Evolutionary conservation across 1,140 invertebrate species (phyloP), one percentile per base, ranked within the genome.

Genomic region (Drosophila ambigua): DNA sequence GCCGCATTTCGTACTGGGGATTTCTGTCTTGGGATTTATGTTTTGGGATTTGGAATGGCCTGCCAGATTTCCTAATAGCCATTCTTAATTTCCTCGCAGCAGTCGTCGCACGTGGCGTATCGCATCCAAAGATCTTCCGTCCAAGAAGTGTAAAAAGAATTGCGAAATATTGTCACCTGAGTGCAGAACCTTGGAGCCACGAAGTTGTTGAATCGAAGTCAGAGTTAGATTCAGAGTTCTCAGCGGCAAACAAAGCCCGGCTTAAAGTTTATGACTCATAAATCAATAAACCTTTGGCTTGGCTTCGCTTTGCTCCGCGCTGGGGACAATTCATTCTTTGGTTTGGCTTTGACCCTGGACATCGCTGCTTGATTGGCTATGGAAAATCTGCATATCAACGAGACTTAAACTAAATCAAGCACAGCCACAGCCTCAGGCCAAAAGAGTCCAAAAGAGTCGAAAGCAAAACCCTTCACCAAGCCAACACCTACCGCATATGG

Each of bases 11-110:
- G 9, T 0, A 16, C 16, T 16, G 2, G 2, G 28, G 28, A 35
- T 35, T 35, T 35, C 2, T 11, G 8, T 3, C 2, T 35, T 11
- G 7, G 28, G 28, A 31, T 20, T 20, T 20, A 20, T 20, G 20
- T 20, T 31, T 35, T 11, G 31, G 31, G 35, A 39, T 13, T 13
- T 39, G 35, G 75, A 88, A 82, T 69, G 71, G 83, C 75, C 75
- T 78, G 78, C 71, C 82, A 82, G 66, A 78, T 78, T 87, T 78
- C 65, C 77, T 76, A 76, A 85, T 85, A 75, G 77, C 74, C 77
- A 72, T 68, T 76, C 77, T 78, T 85, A 85, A 87, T 85, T 59
- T 65, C 48, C 45, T 24, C 31, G 9, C 35, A 15, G 23, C 52
- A 11, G 20, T 20, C 20, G 31, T 35, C 31, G 31, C 4, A 4